Base-by-base conservation (phyloP, 2,888 invertebrate genomes). In the Tromatobia lineatoria region DNA sequence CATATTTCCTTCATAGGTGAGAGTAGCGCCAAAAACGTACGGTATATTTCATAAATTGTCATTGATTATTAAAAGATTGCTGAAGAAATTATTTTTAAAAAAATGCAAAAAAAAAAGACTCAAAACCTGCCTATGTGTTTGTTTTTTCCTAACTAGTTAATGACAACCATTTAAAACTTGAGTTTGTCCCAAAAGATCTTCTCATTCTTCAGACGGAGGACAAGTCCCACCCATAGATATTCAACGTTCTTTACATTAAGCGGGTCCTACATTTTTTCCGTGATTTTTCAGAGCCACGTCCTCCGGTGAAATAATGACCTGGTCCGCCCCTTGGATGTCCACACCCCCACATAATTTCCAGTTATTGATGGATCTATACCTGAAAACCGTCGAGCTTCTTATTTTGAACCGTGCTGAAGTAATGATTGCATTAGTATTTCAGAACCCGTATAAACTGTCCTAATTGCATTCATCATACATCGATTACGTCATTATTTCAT, bases 341-440 rank as follows among this genome's bases (percentile, higher is more conserved):
- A 83, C 85, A 82, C 78, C 85, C 82, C 70, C 73, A 69, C 76
- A 77, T 87, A 74, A 83, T 79, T 83, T 70, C 82, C 34, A 77
- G 45, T 45, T 73, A 73, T 67, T 73, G 64, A 73, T 66, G 73
- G 47, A 57, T 66, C 71, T 76, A 86, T 64, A 64, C 64, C 79
- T 57, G 73, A 70, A 64, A 54, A 18, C 50, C 29, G 42, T 71
- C 23, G 7, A 38, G 45, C 13, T 4, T 29, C n/a, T 45, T 18
- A 29, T 70, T 64, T 61, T 18, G 20, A 18, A 54, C 18, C 8
- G 20, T 34, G 29, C 47, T 18, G n/a, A 23, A 29, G 50, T 25
- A 25, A 18, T 38, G 57, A 57, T 42, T 15, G 23, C 18, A 23
- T 57, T 15, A 23, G 45, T 57, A 57, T 23, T 20, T 42, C 10